Base-by-base conservation (phyloP, 2,888 invertebrate genomes). In the Dynastes grantii region DNA sequence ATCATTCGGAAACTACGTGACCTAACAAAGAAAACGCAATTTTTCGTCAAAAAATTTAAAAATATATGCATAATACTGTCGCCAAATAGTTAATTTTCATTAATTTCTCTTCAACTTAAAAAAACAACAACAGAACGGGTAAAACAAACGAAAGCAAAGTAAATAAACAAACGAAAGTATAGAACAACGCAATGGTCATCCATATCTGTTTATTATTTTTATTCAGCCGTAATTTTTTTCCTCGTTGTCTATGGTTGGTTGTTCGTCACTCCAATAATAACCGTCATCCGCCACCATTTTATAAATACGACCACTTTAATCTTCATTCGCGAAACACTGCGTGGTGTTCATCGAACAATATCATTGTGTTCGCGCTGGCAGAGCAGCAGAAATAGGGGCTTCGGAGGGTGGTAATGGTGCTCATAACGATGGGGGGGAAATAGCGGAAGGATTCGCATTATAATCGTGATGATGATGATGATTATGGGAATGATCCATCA, bases 251-350 rank as follows among this genome's bases (percentile, higher is more conserved):
- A 32, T 4, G 32, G 4, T 5, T 32, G 32, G 3, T 55, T 13
- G 63, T 63, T 13, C 63, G 11, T 29, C 32, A 27, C 29, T 32
- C 32, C 29, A 55, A 55, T 55, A 22, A 63, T 63, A 29, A 27
- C 32, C 27, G 11, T 45, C 45, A 45, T 22, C 22, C 22, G 11
- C 45, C 45, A 8, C 45, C 63, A 32, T 63, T 63, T 63, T 11
- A 63, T 63, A 63, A 63, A 68, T 68, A 51, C 68, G 68, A n/a
- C 68, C 68, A 68, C 68, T 68, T 68, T 68, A 51, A 68, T 68
- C 68, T 51, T 51, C 51, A 68, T 68, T 51, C 29, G 16, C 16
- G 65, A 22, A 65, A 65, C 65, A 40, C 45, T 45, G 40, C 65
- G 22, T 22, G 4, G 22, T 32, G 32, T 27, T 9, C 63, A 29